Evolutionary conservation across 2,888 invertebrate genomes (phyloP), one percentile per base, ranked within the genome.

Genomic region (Formica aserva): DNA sequence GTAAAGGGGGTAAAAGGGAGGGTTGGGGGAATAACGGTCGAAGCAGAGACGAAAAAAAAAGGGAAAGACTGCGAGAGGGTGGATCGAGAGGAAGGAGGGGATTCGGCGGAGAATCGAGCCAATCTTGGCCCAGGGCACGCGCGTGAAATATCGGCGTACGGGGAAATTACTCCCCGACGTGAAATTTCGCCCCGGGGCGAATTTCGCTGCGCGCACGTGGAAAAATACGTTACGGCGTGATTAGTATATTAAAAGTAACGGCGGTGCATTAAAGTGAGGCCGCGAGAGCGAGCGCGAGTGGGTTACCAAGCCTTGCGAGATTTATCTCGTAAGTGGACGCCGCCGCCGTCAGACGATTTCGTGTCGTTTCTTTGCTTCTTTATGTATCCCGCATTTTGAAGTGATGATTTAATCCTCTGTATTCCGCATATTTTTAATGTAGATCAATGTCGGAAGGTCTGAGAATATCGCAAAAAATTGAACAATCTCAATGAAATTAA

Each of bases 111-210:
- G 90, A 87, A 86, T 91, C 89, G 85, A 91, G 92, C 91, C 93
- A 93, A 93, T 94, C 93, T 92, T 92, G 88, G 91, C 88, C 89
- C 90, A 86, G 88, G 92, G 92, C 94, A 93, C 93, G 93, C 92
- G 92, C 93, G 92, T 93, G 92, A 93, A 93, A 93, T 93, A 94
- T 93, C 91, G 92, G 92, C 91, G 93, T 86, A 92, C 90, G 92
- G 93, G 93, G 93, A 93, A 93, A 94, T 93, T 94, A 92, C 92
- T 93, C 92, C 92, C 92, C 88, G 91, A 92, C 92, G 93, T 92
- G 92, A 93, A 93, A 93, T 93, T 93, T 92, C 89, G 87, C 89
- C 91, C 86, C 78, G 85, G 83, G 89, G 89, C 86, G 86, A 86
- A 88, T 90, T 88, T 87, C 86, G 75, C 83, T 76, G 74, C n/a